Evolutionary conservation across 2,797 vertebrate genomes (phyloP).

Genomic region (Emydoidea blandingii): DNA sequence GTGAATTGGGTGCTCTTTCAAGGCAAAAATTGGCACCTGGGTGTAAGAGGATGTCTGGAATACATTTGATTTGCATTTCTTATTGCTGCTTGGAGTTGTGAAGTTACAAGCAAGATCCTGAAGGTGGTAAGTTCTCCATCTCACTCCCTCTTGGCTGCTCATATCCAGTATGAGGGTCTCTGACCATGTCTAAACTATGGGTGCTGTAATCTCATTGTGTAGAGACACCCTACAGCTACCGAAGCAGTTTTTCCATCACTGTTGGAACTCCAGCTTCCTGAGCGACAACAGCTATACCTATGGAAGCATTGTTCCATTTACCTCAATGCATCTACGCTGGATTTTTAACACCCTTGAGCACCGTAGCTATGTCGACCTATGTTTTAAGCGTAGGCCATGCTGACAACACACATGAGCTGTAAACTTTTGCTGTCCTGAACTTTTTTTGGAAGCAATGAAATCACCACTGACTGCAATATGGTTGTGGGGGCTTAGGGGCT

Average conservation of each 20-base stretch:
- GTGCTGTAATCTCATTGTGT: not conserved
- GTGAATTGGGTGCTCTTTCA: not conserved
- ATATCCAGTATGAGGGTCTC: not conserved
- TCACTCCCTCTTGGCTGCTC: rapidly evolving
- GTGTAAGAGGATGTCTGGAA: not conserved
- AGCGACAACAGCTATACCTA: no score
- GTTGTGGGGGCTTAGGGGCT: not conserved
- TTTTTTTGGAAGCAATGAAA: not conserved
- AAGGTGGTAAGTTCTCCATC: not conserved
- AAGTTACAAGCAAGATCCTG: not conserved
- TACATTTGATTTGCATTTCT: not conserved
- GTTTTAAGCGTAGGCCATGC: not conserved
- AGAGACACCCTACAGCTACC: not conserved
- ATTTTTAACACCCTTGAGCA: no score
- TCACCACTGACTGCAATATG: not conserved
- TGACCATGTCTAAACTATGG: not conserved
- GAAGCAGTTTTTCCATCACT: not conserved
- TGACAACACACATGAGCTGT: not conserved
- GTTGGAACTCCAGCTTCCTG: not conserved
- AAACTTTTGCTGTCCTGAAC: not conserved
- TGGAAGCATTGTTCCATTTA: no score
- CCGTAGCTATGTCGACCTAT: not conserved
- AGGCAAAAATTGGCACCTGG: not conserved
- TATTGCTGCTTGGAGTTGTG: not conserved
- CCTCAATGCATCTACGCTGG: no score